Evolutionary conservation across 1,140 invertebrate species (phyloP).

Genomic region (Cotesia typhae): DNA sequence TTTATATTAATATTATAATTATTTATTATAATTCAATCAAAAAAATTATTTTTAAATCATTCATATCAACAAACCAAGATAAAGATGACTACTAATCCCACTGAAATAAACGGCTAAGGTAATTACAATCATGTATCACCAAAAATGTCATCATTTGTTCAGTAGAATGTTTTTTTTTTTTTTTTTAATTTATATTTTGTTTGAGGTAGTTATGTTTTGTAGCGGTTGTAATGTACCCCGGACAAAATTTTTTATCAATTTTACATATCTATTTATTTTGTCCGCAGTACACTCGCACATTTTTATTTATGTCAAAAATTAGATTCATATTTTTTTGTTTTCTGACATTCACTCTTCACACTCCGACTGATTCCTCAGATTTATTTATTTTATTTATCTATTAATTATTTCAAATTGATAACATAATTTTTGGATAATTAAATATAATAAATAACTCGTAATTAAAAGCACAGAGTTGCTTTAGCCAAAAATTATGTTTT

Average conservation of each 20-base stretch:
- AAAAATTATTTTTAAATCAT: no score
- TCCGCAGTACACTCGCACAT: background rate
- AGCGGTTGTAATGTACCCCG: constrained; percentile 2
- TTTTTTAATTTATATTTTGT: constrained; percentile 40
- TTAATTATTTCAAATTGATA: background rate
- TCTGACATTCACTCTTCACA: constrained; percentile 12
- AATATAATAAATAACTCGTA: constrained; percentile 2
- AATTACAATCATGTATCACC: constrained; percentile 26
- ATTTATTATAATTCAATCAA: no score
- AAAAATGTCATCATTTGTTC: constrained; percentile 26
- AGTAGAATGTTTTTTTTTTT: constrained; percentile 22
- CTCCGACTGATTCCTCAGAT: constrained; percentile 37
- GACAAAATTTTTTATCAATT: background rate
- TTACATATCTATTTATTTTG: no score
- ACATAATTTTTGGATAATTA: background rate
- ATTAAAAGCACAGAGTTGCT: constrained; percentile 56
- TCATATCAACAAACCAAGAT: constrained; percentile 1
- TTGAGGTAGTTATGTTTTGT: background rate
- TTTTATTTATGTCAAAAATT: constrained; percentile 24
- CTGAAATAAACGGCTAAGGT: constrained; percentile 33
- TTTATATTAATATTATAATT: no score
- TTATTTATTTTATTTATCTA: constrained; percentile 20
- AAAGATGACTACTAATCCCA: constrained; percentile 33
- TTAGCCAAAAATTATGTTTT: constrained; percentile 66
- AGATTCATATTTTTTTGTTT: constrained; percentile 22